Evolutionary conservation across 2,888 invertebrate genomes (phyloP).

Genomic region (Amblyteles armatorius): DNA sequence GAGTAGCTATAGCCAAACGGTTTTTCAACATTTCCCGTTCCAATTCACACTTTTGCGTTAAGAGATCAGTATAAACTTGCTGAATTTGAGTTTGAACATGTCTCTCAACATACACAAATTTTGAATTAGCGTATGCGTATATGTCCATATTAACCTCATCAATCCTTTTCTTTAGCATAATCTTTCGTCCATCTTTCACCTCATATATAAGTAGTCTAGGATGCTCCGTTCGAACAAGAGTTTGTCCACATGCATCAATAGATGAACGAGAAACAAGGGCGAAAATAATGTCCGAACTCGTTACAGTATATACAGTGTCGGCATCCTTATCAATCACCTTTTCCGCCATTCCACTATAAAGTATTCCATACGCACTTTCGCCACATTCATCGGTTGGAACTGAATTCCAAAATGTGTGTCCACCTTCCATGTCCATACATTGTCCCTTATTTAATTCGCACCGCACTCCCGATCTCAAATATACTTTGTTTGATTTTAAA

Average conservation of each 20-base stretch:
- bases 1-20: conserved; percentile 25
- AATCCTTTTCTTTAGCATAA: background rate
- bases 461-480: no score
- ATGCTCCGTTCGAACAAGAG: conserved; percentile 8
- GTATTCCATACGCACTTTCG: background rate
- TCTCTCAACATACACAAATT: conserved; percentile 27
- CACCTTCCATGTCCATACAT: no score
- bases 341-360: background rate
- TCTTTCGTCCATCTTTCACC: background rate
- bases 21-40: conserved; percentile 24
- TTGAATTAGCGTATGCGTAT: conserved; percentile 7
- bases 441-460: no score
- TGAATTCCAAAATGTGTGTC: conserved; percentile 21
- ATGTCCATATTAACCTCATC: conserved; percentile 18
- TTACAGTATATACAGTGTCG: no score
- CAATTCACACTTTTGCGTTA: conserved; percentile 18
- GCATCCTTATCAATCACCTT: no score
- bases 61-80: conserved; percentile 4
- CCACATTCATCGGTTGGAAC: conserved; percentile 12
- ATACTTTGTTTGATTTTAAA: background rate
- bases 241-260: no score
- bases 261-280: no score
- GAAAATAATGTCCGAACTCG: no score
- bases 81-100: background rate
- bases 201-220: conserved; percentile 1